These are phyloP conservation scores for Nicator chloris DNA, from an alignment of 2,113 vertebrate species.

Conservation along the genomic window DNA sequence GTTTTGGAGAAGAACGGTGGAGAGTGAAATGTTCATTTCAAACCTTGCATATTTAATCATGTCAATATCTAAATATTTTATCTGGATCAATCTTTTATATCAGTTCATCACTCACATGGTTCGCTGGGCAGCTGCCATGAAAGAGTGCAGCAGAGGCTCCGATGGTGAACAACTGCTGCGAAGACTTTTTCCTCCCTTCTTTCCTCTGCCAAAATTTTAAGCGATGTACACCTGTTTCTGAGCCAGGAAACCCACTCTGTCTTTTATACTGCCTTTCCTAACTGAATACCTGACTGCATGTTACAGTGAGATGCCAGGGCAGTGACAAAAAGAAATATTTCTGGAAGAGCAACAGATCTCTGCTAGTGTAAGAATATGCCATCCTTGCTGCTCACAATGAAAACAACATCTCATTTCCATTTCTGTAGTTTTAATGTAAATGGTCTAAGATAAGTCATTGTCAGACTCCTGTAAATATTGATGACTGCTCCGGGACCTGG, in stretches of 20 bases:
- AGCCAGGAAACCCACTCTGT: background rate
- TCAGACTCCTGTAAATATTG: conserved; percentile 39
- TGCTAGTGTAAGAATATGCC: background rate
- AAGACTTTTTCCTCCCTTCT: background rate
- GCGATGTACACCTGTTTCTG: background rate
- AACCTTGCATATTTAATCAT: background rate
- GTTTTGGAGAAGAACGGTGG: background rate
- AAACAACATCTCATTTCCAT: background rate
- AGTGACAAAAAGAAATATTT: background rate
- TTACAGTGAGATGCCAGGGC: background rate
- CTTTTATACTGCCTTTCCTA: background rate
- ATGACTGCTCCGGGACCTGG: background rate
- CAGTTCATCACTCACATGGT: background rate
- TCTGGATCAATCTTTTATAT: background rate
- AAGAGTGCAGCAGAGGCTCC: background rate
- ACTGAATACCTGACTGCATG: background rate
- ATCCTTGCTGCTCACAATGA: background rate
- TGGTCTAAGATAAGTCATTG: background rate
- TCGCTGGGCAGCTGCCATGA: background rate
- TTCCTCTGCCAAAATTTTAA: background rate
- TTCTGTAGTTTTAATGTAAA: background rate
- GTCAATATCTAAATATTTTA: background rate
- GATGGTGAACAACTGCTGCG: background rate
- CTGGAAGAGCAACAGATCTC: background rate
- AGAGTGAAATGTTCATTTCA: background rate